Conservation (phyloP, 2,888 invertebrate genomes). For the Mechanitis mazaeus region DNA sequence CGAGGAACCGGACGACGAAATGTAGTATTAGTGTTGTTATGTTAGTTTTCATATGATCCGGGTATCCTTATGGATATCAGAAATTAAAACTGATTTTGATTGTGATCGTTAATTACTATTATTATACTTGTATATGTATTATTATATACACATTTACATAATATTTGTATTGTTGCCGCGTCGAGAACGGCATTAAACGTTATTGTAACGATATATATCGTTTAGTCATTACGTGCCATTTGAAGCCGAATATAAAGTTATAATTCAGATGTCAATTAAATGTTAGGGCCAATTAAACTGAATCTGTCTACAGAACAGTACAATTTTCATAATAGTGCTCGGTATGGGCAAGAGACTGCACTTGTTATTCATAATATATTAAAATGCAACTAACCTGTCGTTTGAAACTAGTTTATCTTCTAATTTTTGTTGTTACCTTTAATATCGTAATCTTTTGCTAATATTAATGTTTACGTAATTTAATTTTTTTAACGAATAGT, state of each 20-base stretch:
- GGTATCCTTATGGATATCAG: constrained; percentile 1
- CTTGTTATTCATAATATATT: no score
- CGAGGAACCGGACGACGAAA: constrained; percentile 55
- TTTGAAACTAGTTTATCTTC: no score
- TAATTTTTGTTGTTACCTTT: no score
- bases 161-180: constrained; percentile 6
- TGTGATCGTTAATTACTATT: neutral
- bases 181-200: neutral
- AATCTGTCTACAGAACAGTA: no score
- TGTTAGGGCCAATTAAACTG: no score
- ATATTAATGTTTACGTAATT: no score
- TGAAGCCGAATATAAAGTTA: neutral
- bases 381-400: no score
- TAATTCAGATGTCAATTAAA: neutral
- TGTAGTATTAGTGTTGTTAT: constrained; percentile 35
- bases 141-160: constrained; percentile 2
- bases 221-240: constrained; percentile 28
- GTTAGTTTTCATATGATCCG: constrained; percentile 9
- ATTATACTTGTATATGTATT: constrained; percentile 4
- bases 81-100: neutral
- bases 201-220: constrained; percentile 24
- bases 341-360: no score
- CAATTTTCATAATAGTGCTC: no score
- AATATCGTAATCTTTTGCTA: no score
- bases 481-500: neutral